Evolutionary conservation across 2,888 invertebrate genomes (phyloP).

Genomic region (Ethmia dodecea): DNA sequence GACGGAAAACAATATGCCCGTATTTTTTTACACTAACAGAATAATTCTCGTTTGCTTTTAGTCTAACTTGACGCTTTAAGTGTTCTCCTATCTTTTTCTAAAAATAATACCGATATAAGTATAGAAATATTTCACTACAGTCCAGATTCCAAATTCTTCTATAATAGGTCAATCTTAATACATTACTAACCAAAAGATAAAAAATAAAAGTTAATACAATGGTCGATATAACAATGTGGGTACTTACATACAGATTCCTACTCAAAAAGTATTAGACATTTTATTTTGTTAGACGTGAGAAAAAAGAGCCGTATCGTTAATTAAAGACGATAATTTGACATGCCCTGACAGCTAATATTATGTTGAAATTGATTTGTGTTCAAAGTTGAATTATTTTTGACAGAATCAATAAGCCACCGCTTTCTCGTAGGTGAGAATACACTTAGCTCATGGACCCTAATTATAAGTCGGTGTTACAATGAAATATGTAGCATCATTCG

Average conservation of each 20-base stretch:
- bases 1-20: too few species aligned
- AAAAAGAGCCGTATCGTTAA: constrained; percentile 55
- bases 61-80: too few species aligned
- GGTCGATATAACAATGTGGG: constrained; percentile 35
- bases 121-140: background rate
- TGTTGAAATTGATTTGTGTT: constrained; percentile 75
- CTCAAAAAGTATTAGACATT: constrained; percentile 40
- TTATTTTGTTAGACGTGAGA: constrained; percentile 57
- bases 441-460: too few species aligned
- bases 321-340: constrained; percentile 69
- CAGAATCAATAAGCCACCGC: constrained; percentile 74
- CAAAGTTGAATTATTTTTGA: constrained; percentile 73
- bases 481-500: too few species aligned
- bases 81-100: background rate
- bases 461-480: too few species aligned
- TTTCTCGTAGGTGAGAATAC: constrained; percentile 35
- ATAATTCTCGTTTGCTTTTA: too few species aligned
- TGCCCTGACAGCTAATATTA: constrained; percentile 70
- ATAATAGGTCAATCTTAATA: too few species aligned
- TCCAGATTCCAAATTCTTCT: background rate
- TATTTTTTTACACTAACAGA: too few species aligned
- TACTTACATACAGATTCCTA: too few species aligned
- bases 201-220: constrained; percentile 10
- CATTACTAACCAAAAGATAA: too few species aligned
- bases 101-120: background rate